phyloP scores from a whole-genome alignment of 2,888 invertebrate genomes.

The Ceramica pisi region DNA sequence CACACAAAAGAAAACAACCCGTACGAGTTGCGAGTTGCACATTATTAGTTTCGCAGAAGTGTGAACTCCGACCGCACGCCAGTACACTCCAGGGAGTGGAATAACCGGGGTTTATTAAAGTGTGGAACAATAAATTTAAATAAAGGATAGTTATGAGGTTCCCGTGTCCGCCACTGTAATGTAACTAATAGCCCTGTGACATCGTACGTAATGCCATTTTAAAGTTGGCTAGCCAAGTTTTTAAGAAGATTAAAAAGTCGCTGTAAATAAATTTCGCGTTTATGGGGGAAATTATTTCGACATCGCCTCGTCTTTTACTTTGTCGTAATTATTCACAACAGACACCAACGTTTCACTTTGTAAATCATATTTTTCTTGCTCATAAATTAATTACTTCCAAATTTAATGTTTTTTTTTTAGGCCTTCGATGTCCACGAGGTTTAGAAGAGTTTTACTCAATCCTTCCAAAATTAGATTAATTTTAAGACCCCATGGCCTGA shows the following conservation, averaged over 20 bases:
- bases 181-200: conserved; percentile 75
- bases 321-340: not conserved
- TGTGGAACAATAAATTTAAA: conserved; percentile 87
- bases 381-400: too few species aligned
- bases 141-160: conserved; percentile 88
- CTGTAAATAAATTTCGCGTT: conserved; percentile 44
- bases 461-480: too few species aligned
- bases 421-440: too few species aligned
- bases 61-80: conserved; percentile 67
- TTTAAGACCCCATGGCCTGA: too few species aligned
- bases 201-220: conserved; percentile 59
- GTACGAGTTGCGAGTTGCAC: conserved; percentile 70
- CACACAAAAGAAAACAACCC: conserved; percentile 64
- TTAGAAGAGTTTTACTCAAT: too few species aligned
- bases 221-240: conserved; percentile 52
- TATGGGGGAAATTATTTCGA: conserved; percentile 15
- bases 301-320: conserved; percentile 9
- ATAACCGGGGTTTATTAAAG: conserved; percentile 82
- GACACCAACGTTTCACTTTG: not conserved
- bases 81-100: conserved; percentile 76
- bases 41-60: conserved; percentile 78
- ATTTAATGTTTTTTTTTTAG: too few species aligned
- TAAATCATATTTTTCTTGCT: not conserved
- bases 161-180: conserved; percentile 83
- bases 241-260: conserved; percentile 50